Percentiles rank a stretch among this genome's conserved stretches.
These are phyloP conservation scores for Tragelaphus buxtoni DNA, from an alignment of 2,113 vertebrate species.

Conservation along the genomic window DNA sequence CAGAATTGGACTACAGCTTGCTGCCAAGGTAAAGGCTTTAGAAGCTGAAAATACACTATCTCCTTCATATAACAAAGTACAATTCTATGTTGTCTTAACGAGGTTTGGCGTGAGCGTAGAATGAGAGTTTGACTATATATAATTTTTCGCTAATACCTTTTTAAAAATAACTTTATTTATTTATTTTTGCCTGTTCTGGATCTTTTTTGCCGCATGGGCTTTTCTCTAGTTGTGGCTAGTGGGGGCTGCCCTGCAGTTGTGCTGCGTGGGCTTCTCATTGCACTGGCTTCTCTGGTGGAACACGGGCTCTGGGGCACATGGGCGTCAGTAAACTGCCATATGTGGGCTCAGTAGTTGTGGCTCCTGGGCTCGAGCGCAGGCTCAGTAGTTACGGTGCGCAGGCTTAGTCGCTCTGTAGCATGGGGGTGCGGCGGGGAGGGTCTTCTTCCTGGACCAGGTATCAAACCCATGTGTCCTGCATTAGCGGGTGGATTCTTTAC, in stretches of 20 bases:
- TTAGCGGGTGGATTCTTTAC: neutral
- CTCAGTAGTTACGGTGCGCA: neutral
- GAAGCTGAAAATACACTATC: neutral
- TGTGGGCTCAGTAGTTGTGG: neutral
- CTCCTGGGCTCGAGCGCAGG: neutral
- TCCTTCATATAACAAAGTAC: neutral
- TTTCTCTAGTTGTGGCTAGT: neutral
- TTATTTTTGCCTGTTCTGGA: neutral
- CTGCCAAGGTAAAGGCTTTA: slow-evolving; percentile 90
- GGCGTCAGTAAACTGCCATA: neutral
- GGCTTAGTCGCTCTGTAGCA: neutral
- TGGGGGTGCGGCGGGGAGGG: accelerated
- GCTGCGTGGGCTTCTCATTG: neutral
- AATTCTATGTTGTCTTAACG: neutral
- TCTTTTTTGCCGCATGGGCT: neutral
- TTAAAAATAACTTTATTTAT: neutral
- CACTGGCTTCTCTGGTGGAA: neutral
- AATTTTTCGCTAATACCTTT: neutral
- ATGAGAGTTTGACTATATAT: neutral
- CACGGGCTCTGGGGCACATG: neutral
- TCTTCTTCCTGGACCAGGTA: neutral
- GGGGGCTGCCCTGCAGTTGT: neutral
- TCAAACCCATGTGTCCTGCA: neutral
- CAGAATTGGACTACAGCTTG: slow-evolving; percentile 90
- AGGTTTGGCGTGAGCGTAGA: neutral